Evolutionary conservation across 2,113 vertebrate species (phyloP).

Genomic region (Anarrhichthys ocellatus): DNA sequence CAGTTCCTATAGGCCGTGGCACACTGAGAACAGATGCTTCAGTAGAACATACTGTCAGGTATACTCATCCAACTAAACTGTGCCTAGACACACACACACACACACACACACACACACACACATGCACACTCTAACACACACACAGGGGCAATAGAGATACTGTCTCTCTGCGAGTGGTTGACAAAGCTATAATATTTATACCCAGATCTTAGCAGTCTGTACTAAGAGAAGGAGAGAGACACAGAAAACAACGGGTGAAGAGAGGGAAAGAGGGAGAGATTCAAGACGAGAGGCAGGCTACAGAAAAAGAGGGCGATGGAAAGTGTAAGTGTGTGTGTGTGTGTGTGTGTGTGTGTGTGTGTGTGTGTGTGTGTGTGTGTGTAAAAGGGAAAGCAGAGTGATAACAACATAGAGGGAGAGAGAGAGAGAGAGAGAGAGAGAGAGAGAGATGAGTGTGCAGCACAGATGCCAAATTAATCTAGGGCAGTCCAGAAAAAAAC

Average conservation of each 20-base stretch:
- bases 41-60: conserved; percentile 10
- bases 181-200: conserved; percentile 79
- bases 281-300: conserved; percentile 24
- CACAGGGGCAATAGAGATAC: conserved; percentile 38
- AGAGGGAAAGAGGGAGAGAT: conserved; percentile 21
- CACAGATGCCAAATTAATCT: conserved; percentile 82
- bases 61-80: conserved; percentile 37
- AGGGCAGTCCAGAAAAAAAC: conserved; percentile 73
- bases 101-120: conserved; percentile 8
- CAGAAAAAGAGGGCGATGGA: conserved; percentile 29
- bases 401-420: conserved; percentile 44
- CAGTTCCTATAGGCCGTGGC: conserved; percentile 17
- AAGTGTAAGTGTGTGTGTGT: conserved; percentile 40
- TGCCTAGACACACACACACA: conserved; percentile 16
- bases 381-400: conserved; percentile 33
- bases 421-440: conserved; percentile 49
- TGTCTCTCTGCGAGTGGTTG: conserved; percentile 59
- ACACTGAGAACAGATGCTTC: conserved; percentile 53
- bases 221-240: conserved; percentile 28
- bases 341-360: conserved; percentile 20
- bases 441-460: conserved; percentile 69
- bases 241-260: conserved; percentile 30
- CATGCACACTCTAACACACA: conserved; percentile 13
- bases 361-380: conserved; percentile 2
- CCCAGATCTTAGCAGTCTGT: conserved; percentile 65